These are phyloP conservation scores for Coreius guichenoti DNA, from an alignment of 2,797 vertebrate species.

Conservation along the genomic window DNA sequence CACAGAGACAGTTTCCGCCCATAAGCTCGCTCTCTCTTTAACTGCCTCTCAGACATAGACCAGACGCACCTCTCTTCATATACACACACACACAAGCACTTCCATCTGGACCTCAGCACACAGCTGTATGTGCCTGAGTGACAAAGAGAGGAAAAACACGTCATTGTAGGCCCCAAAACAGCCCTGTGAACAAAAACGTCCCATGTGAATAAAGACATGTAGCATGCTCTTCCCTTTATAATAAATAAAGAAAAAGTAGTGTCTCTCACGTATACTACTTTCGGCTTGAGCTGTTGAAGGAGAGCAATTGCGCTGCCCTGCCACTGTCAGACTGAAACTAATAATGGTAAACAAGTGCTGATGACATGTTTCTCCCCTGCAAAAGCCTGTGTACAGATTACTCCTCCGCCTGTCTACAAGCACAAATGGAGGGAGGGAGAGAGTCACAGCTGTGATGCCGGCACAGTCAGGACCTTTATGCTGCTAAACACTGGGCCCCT, in stretches of 20 bases:
- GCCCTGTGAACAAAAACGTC: constrained; percentile 11
- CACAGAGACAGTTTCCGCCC: constrained; percentile 75
- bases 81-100: constrained; percentile 48
- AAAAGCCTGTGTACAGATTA: constrained; percentile 64
- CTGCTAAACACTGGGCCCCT: constrained; percentile 70
- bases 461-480: constrained; percentile 77
- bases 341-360: constrained; percentile 77
- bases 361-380: constrained; percentile 71
- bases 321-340: constrained; percentile 65
- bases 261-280: not conserved
- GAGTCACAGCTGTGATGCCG: constrained; percentile 80
- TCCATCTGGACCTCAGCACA: constrained; percentile 41
- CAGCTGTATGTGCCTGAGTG: constrained; percentile 38
- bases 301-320: constrained; percentile 61
- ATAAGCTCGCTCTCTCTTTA: constrained; percentile 62
- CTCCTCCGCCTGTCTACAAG: constrained; percentile 68
- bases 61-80: constrained; percentile 64
- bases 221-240: constrained; percentile 5
- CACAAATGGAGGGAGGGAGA: constrained; percentile 69
- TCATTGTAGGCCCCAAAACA: not conserved
- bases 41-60: constrained; percentile 67
- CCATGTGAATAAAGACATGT: constrained; percentile 31
- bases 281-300: constrained; percentile 41
- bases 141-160: constrained; percentile 46
- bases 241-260: not conserved